These are phyloP conservation scores for Erpornis zantholeuca DNA, from an alignment of 2,113 vertebrate genomes.

Conservation along the genomic window DNA sequence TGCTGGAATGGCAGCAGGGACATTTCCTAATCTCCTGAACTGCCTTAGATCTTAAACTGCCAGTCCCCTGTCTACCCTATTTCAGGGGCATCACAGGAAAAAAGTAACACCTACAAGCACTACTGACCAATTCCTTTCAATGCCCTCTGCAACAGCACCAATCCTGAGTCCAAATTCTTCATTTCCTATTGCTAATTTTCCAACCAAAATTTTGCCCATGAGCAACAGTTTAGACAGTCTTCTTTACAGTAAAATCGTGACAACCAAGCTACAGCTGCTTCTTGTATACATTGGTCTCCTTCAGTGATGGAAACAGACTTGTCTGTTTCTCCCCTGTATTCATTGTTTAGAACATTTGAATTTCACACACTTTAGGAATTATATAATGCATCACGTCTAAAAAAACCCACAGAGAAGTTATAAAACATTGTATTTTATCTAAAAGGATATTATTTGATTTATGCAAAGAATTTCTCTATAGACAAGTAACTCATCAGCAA, in stretches of 20 bases:
- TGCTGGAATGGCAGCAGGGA: not conserved
- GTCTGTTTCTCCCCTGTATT: not conserved
- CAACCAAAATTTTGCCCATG: not conserved
- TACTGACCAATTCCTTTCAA: not conserved
- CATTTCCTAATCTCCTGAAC: not conserved
- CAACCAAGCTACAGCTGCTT: not conserved
- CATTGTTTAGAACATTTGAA: not conserved
- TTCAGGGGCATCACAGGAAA: accelerated
- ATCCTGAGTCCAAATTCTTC: not conserved
- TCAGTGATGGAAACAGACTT: not conserved
- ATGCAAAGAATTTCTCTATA: not conserved
- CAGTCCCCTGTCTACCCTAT: not conserved
- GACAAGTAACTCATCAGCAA: not conserved
- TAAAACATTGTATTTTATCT: not conserved
- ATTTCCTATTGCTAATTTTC: not conserved
- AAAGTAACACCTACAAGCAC: not conserved
- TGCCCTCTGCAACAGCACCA: not conserved
- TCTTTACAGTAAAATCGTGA: not conserved
- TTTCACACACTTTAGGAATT: not conserved
- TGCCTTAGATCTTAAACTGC: not conserved
- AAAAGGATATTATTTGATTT: not conserved
- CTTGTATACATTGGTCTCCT: not conserved
- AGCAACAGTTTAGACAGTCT: not conserved
- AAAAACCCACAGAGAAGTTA: not conserved
- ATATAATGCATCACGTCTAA: not conserved